Evolutionary conservation across 2,888 invertebrate genomes (phyloP).

Genomic region (Ormia ochracea): DNA sequence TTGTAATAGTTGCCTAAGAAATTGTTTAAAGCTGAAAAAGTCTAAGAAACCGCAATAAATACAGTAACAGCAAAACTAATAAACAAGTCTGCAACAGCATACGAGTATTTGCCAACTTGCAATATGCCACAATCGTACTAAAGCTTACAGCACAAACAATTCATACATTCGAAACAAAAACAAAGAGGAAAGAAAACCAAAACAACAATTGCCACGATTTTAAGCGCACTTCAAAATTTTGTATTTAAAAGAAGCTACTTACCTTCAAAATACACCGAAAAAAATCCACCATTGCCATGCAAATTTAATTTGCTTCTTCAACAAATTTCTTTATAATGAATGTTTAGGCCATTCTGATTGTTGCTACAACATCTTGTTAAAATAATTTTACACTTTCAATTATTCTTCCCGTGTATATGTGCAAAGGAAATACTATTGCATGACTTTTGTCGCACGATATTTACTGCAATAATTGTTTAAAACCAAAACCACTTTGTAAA

Average conservation of each 20-base stretch:
- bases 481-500: neutral
- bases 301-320: neutral
- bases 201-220: constrained; percentile 18
- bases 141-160: constrained; percentile 5
- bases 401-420: neutral
- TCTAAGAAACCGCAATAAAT: neutral
- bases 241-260: neutral
- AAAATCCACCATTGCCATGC: neutral
- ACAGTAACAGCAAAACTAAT: constrained; percentile 2
- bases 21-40: constrained; percentile 20
- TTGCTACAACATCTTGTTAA: neutral
- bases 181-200: neutral
- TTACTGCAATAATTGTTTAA: neutral
- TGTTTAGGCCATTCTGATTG: neutral
- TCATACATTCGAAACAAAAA: constrained; percentile 24
- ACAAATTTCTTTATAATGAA: neutral
- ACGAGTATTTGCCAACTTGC: constrained; percentile 41
- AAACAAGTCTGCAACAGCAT: constrained; percentile 39
- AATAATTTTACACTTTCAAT: neutral
- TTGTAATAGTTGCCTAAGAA: constrained; percentile 52
- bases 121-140: constrained; percentile 40
- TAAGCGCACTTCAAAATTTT: constrained; percentile 18
- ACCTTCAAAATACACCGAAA: neutral
- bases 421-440: neutral
- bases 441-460: constrained; percentile 1